A percentile compares a stretch with the other conserved stretches of the same genome.
Conservation (phyloP, 2,113 vertebrate species). For the Seriola dumerili region DNA sequence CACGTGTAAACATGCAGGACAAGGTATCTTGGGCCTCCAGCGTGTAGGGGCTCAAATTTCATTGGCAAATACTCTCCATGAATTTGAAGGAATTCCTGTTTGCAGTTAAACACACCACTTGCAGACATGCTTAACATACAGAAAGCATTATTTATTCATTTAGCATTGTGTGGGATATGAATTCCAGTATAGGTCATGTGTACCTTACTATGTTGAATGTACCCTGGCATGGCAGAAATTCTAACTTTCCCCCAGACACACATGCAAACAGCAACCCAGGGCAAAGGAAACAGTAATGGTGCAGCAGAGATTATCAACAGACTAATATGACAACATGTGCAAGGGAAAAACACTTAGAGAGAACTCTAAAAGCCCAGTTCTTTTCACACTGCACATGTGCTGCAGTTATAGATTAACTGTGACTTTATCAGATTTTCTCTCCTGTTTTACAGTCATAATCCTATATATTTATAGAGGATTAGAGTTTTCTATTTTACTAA, state of each 20-base stretch:
- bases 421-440: slow-evolving; percentile 20
- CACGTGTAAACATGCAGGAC: slow-evolving; percentile 31
- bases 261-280: neutral
- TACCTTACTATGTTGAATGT: neutral
- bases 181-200: neutral
- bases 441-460: neutral
- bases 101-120: neutral
- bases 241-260: neutral
- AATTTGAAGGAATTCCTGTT: neutral
- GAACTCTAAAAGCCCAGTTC: neutral
- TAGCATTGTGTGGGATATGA: neutral
- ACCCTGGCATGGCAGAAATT: neutral
- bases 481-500: slow-evolving; percentile 8
- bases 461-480: neutral
- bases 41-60: slow-evolving; percentile 26
- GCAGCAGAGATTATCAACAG: neutral
- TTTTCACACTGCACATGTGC: neutral
- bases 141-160: slow-evolving; percentile 34
- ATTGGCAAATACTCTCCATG: neutral
- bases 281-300: neutral
- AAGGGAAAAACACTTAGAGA: neutral
- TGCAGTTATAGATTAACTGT: slow-evolving; percentile 12
- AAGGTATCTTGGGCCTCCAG: slow-evolving; percentile 20
- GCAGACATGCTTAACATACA: slow-evolving; percentile 13
- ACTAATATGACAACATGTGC: neutral